phyloP scores from a whole-genome alignment of 1,140 invertebrate genomes.

The Platorchestia sp. region DNA sequence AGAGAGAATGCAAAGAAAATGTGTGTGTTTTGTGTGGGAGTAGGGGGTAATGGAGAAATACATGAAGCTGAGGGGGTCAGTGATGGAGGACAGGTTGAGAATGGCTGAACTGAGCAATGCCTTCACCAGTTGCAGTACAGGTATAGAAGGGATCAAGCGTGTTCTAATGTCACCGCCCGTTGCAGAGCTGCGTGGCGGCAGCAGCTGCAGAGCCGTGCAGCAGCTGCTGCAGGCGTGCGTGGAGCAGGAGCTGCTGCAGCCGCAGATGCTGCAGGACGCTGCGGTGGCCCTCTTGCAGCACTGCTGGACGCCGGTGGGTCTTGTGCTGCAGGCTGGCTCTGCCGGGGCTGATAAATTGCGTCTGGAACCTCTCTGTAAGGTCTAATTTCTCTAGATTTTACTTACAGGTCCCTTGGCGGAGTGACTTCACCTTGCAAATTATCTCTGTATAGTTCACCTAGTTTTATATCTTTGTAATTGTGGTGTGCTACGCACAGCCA shows the following conservation, averaged over 20 bases:
- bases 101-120: neutral
- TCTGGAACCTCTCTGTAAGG: too few species aligned
- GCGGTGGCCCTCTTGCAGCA: slow-evolving; percentile 27
- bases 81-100: too few species aligned
- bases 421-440: too few species aligned
- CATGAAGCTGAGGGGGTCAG: too few species aligned
- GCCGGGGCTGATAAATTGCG: too few species aligned
- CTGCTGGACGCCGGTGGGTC: slow-evolving; percentile 6
- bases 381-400: too few species aligned
- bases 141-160: neutral
- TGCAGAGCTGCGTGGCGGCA: neutral
- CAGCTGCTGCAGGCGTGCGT: neutral
- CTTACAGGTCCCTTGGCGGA: too few species aligned
- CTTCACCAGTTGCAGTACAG: neutral
- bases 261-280: neutral
- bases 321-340: neutral
- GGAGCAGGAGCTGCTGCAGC: neutral
- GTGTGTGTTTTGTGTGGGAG: too few species aligned
- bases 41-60: neutral
- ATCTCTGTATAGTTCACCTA: too few species aligned
- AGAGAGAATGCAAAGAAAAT: too few species aligned
- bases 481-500: too few species aligned
- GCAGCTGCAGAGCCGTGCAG: neutral
- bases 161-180: neutral
- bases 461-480: too few species aligned